Conservation (phyloP, 2,797 vertebrate species). For the Synaphobranchus kaupii region DNA sequence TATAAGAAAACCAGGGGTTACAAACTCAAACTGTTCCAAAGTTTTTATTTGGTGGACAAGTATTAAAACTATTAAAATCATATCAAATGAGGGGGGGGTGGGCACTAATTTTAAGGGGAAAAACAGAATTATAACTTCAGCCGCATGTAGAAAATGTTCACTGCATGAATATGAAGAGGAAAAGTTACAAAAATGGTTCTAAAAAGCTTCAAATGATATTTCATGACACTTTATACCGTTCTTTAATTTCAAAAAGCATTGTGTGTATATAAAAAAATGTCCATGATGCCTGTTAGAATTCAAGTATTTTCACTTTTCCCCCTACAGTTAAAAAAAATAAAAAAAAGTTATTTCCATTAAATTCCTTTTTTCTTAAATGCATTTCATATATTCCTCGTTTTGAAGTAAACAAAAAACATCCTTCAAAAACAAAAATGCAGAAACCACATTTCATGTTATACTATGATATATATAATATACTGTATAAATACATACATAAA, state of each 20-base stretch:
- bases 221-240: constrained; percentile 73
- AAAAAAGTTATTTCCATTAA: constrained; percentile 70
- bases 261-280: constrained; percentile 76
- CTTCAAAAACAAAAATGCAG: constrained; percentile 83
- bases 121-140: constrained; percentile 62
- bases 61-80: constrained; percentile 78
- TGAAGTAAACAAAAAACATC: constrained; percentile 74
- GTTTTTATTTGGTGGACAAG: constrained; percentile 84
- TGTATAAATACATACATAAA: constrained; percentile 99
- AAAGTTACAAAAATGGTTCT: constrained; percentile 70
- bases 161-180: constrained; percentile 57
- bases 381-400: constrained; percentile 45
- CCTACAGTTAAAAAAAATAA: constrained; percentile 62
- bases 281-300: constrained; percentile 73
- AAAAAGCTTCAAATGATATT: constrained; percentile 72
- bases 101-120: constrained; percentile 55
- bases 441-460: constrained; percentile 83
- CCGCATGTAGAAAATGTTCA: constrained; percentile 71
- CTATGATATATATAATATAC: constrained; percentile 95
- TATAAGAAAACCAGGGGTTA: not conserved
- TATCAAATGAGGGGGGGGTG: constrained; percentile 67
- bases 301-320: constrained; percentile 74
- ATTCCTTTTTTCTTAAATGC: constrained; percentile 52
- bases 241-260: constrained; percentile 56
- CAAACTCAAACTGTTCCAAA: constrained; percentile 69